These are phyloP conservation scores for Akabosia matsudoensis DNA, from an alignment of 1,140 invertebrate genomes.

Conservation along the genomic window DNA sequence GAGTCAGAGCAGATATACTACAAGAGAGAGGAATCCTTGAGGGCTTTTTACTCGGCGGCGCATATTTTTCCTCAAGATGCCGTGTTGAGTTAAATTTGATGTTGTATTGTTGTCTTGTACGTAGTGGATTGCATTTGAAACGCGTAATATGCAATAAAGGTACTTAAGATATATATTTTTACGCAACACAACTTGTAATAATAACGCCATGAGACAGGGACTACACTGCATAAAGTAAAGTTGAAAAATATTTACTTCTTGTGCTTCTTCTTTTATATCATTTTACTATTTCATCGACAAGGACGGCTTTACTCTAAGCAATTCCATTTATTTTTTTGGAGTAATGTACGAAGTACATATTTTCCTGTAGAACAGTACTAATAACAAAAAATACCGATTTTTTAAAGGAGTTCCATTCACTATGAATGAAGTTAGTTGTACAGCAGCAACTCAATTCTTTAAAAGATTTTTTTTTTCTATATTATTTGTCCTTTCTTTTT, in stretches of 20 bases:
- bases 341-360: not conserved
- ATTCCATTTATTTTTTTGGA: slow-evolving; percentile 3
- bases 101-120: not conserved
- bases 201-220: not conserved
- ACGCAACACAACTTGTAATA: not conserved
- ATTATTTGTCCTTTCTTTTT: slow-evolving; percentile 7
- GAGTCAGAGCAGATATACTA: not conserved
- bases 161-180: not conserved
- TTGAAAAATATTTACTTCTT: not conserved
- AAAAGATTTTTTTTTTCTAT: slow-evolving; percentile 12
- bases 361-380: slow-evolving; percentile 1
- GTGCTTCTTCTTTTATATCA: not conserved
- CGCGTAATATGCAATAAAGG: slow-evolving; percentile 1
- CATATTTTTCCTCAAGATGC: not conserved
- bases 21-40: slow-evolving; percentile 19
- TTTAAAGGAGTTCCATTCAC: no score
- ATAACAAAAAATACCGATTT: not conserved
- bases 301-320: not conserved
- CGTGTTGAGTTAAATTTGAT: slow-evolving; percentile 4
- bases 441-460: slow-evolving; percentile 20
- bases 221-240: not conserved
- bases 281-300: not conserved
- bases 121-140: no score
- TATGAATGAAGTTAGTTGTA: no score
- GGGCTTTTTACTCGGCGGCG: not conserved